Evolutionary conservation across 2,888 invertebrate species (phyloP).

Genomic region (Drosophila subquinaria): DNA sequence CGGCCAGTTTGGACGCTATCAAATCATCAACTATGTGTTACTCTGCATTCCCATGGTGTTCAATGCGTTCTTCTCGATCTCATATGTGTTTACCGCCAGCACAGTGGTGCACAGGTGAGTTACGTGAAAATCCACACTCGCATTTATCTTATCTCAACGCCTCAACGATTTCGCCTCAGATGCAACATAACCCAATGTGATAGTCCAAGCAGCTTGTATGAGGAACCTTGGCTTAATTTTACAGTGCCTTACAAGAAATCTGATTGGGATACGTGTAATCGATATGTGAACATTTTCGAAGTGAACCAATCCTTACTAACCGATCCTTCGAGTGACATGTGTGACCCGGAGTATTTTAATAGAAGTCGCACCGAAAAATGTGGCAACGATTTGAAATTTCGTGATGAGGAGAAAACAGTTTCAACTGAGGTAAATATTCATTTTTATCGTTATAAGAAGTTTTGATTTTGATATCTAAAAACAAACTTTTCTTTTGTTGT

Average conservation of each 20-base stretch:
- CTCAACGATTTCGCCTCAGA: slow-evolving; percentile 56
- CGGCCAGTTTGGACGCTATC: slow-evolving; percentile 89
- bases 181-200: slow-evolving; percentile 85
- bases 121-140: not conserved
- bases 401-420: slow-evolving; percentile 77
- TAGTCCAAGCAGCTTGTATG: slow-evolving; percentile 68
- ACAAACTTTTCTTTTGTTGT: not conserved
- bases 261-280: slow-evolving; percentile 68
- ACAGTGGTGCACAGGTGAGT: slow-evolving; percentile 89
- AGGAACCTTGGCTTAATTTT: slow-evolving; percentile 86
- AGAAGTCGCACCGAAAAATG: slow-evolving; percentile 70
- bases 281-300: slow-evolving; percentile 48
- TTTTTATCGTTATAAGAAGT: not conserved
- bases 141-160: slow-evolving; percentile 6
- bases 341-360: slow-evolving; percentile 85
- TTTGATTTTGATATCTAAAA: not conserved
- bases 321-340: slow-evolving; percentile 70
- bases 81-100: slow-evolving; percentile 90
- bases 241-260: slow-evolving; percentile 82
- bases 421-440: slow-evolving; percentile 78
- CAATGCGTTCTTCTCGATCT: slow-evolving; percentile 88
- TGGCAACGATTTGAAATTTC: slow-evolving; percentile 78
- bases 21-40: slow-evolving; percentile 87
- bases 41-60: slow-evolving; percentile 89
- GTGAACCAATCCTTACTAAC: not conserved